These are phyloP conservation scores for Ormyrus rosae DNA, from an alignment of 2,888 invertebrate genomes.

Conservation along the genomic window DNA sequence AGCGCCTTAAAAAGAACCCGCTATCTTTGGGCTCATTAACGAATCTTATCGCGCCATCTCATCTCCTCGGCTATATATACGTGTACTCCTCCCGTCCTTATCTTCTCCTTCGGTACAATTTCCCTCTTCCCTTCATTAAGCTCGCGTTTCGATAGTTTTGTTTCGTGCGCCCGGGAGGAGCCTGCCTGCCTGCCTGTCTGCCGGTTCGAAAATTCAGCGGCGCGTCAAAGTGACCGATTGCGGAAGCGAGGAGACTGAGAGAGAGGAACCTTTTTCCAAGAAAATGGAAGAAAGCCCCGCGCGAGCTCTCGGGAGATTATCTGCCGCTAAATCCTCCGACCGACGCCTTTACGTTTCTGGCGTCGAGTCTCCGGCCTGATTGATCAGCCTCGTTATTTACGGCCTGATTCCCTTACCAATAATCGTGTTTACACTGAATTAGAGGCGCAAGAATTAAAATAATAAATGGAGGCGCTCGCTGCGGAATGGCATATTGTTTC, in stretches of 20 bases:
- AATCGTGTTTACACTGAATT: conserved; percentile 14
- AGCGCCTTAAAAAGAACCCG: conserved; percentile 25
- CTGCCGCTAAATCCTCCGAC: background rate
- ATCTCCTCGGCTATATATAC: conserved; percentile 8
- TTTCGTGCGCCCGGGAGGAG: background rate
- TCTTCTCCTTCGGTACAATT: conserved; percentile 26
- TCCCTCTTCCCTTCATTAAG: conserved; percentile 28
- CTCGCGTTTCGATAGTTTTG: background rate
- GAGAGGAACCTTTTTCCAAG: background rate
- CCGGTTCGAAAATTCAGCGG: background rate
- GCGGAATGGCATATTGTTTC: too few relatives aligned
- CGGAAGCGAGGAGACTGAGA: background rate
- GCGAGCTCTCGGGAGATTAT: conserved; percentile 44
- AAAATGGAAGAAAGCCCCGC: conserved; percentile 23
- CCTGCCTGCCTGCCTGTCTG: too few relatives aligned
- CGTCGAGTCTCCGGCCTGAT: background rate
- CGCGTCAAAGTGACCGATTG: conserved; percentile 10
- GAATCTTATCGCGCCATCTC: conserved; percentile 52
- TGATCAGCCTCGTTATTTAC: conserved; percentile 24
- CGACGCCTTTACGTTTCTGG: too few relatives aligned
- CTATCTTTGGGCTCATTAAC: conserved; percentile 48
- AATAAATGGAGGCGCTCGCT: background rate
- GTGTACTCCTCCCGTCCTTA: conserved; percentile 2
- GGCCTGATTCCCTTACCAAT: background rate
- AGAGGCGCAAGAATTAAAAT: background rate